Percentiles rank a stretch among this genome's conserved stretches.
phyloP scores from a whole-genome alignment of 1,140 invertebrate species.

The Euborellia annulipes region DNA sequence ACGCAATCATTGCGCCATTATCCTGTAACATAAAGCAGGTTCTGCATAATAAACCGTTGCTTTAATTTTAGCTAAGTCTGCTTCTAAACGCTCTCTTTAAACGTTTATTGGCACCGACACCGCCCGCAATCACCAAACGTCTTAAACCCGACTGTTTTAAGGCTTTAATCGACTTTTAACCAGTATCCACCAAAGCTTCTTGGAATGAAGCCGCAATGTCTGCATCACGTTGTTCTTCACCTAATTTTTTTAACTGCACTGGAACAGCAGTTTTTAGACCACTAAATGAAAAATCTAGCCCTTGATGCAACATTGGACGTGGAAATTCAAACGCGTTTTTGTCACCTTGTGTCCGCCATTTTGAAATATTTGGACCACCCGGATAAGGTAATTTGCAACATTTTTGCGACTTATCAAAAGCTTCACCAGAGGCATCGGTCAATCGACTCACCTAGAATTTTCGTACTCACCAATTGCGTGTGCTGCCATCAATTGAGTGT shows the following conservation, averaged over 20 bases:
- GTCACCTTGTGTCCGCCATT: slow-evolving; percentile 8
- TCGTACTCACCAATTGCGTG: slow-evolving; percentile 14
- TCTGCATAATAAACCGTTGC: not conserved
- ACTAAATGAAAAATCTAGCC: not conserved
- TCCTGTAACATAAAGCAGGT: not conserved
- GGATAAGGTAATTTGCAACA: slow-evolving; percentile 12
- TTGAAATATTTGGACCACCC: slow-evolving; percentile 10
- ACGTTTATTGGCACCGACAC: not conserved
- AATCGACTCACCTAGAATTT: slow-evolving; percentile 16
- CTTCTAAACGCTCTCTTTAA: not conserved
- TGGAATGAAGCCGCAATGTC: not conserved
- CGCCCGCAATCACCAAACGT: not conserved
- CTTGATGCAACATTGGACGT: not conserved
- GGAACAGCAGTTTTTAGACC: not conserved
- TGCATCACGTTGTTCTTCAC: not conserved
- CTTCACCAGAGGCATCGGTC: slow-evolving; percentile 17
- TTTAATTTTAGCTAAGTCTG: not conserved
- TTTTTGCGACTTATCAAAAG: slow-evolving; percentile 18
- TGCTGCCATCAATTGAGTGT: slow-evolving; percentile 2
- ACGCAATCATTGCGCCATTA: not conserved
- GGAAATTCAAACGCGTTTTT: not conserved
- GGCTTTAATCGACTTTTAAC: not conserved
- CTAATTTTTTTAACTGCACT: not conserved
- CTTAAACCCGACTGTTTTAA: not conserved
- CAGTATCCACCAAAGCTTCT: not conserved